Base-by-base conservation (phyloP, 2,888 invertebrate species). In the Coenonympha arcania region DNA sequence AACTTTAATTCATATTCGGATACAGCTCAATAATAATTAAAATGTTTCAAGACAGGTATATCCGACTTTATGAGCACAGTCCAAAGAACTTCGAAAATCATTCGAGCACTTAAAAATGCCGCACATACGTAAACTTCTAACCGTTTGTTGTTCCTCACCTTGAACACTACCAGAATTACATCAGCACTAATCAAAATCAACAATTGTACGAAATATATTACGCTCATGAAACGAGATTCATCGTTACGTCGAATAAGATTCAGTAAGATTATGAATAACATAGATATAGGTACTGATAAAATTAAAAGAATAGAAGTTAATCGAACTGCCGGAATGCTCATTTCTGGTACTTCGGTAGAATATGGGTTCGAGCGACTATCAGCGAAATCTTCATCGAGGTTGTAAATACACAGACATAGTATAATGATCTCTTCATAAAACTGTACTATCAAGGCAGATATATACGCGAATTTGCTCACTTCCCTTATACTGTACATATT, bases 301-400 rank as follows among this genome's bases (percentile, higher is more conserved):
- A 55, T 30, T 4, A 59, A n/a, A 3, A 57, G 39, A 6, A 56
- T 28, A 1, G 50, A 18, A 6, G 60, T 59, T 9, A 56, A 22
- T 13, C 52, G 39, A 4, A 51, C 13, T 2, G 59, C 54, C 2
- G 56, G 49, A 1, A 54, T 15, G 2, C 8, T 0, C 8, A 47
- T 41, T 9, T n/a, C 53, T 3, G 56, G 48, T 1, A 50, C n/a
- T 2, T 11, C 0, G 4, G 39, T 37, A 6, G 26, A 37, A 26
- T 8, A 18, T 1, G 11, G 6, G 2, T 24, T n/a, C 3, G 16
- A 9, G 8, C 6, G n/a, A n/a, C n/a, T n/a, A n/a, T n/a, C n/a
- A n/a, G n/a, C n/a, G n/a, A n/a, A n/a, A n/a, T n/a, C n/a, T n/a
- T n/a, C n/a, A n/a, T n/a, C n/a, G n/a, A n/a, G n/a, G n/a, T n/a